Percentiles rank a stretch among this genome's conserved stretches.
phyloP scores from a whole-genome alignment of 2,888 invertebrate genomes.

The Rhagophthalmus giganteus region DNA sequence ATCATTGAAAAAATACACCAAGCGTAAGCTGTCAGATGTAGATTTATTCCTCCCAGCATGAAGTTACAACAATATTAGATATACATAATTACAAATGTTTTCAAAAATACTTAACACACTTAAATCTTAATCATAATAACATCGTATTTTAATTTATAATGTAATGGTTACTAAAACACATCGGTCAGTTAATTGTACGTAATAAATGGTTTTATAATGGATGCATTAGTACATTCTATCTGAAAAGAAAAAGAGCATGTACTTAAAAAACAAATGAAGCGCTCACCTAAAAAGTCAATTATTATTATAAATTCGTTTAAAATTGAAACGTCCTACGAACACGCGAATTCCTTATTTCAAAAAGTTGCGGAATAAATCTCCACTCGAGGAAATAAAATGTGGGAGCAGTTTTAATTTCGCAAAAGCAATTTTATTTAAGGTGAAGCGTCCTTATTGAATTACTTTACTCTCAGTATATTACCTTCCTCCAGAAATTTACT shows the following conservation, averaged over 20 bases:
- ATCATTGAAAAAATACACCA: too few species aligned
- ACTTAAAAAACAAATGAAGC: conserved; percentile 23
- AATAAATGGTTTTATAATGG: conserved; percentile 29
- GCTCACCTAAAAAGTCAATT: background rate
- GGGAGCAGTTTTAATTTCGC: background rate
- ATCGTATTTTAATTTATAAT: conserved; percentile 38
- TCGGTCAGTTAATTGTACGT: conserved; percentile 36
- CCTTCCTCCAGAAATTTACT: conserved; percentile 38
- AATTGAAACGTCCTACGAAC: background rate
- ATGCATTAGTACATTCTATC: conserved; percentile 31
- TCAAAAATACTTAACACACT: conserved; percentile 48
- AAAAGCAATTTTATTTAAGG: background rate
- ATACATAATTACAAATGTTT: conserved; percentile 49
- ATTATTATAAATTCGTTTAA: conserved; percentile 3
- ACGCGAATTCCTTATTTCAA: background rate
- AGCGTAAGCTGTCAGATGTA: conserved; percentile 30
- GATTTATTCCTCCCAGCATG: conserved; percentile 36
- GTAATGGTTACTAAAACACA: conserved; percentile 37
- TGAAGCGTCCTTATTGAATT: background rate
- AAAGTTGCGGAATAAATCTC: background rate
- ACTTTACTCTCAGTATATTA: conserved; percentile 18
- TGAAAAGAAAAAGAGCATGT: too few species aligned
- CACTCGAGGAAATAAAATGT: background rate
- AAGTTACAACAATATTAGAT: conserved; percentile 9
- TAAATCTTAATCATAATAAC: conserved; percentile 38